These are phyloP conservation scores for Axinella damicornis DNA, from an alignment of 37 sponge, comb jelly and placozoan genomes.

Conservation along the genomic window DNA sequence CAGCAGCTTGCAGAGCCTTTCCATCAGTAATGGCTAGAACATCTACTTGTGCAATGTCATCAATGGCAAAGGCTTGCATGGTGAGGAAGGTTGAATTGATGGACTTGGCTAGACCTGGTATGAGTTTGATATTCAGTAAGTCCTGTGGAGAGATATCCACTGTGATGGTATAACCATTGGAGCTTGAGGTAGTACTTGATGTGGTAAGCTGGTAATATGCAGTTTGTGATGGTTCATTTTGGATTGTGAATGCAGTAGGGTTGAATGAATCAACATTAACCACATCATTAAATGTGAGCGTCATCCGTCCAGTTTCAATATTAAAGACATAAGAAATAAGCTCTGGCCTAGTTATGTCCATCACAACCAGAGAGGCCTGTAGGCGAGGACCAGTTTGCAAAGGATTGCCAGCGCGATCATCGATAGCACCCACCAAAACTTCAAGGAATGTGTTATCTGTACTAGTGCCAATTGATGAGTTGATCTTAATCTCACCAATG, in stretches of 20 bases:
- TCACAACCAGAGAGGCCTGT: slow-evolving; percentile 49
- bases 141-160: slow-evolving; percentile 78
- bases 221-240: slow-evolving; percentile 44
- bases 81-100: slow-evolving; percentile 75
- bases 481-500: slow-evolving; percentile 68
- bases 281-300: slow-evolving; percentile 89
- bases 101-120: slow-evolving; percentile 67
- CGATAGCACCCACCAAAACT: slow-evolving; percentile 15
- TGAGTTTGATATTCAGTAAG: slow-evolving; percentile 77
- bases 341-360: slow-evolving; percentile 80
- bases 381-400: slow-evolving; percentile 18
- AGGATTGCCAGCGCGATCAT: slow-evolving; percentile 57
- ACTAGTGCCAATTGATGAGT: slow-evolving; percentile 47
- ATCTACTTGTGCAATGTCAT: slow-evolving; percentile 85
- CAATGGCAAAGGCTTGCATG: slow-evolving; percentile 93
- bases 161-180: slow-evolving; percentile 71
- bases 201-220: slow-evolving; percentile 29
- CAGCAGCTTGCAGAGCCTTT: slow-evolving; percentile 70
- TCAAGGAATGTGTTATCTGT: slow-evolving; percentile 66
- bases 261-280: slow-evolving; percentile 80
- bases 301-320: slow-evolving; percentile 76
- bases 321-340: slow-evolving; percentile 72
- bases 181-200: slow-evolving; percentile 36
- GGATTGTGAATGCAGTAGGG: slow-evolving; percentile 79
- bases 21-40: slow-evolving; percentile 94